Evolutionary conservation across 2,888 invertebrate genomes (phyloP).

Genomic region (Aquatica leii): DNA sequence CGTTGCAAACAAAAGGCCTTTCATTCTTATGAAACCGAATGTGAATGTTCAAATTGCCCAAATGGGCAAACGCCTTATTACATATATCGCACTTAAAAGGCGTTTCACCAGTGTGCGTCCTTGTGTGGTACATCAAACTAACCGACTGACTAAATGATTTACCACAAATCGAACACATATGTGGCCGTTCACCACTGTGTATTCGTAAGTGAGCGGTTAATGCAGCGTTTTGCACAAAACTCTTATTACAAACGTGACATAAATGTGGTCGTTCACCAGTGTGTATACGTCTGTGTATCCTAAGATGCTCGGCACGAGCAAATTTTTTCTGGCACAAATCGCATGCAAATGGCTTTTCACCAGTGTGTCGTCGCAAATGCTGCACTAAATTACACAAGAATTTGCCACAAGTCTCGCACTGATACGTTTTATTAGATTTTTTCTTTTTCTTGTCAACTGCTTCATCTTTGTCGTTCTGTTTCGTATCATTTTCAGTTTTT

Average conservation of each 20-base stretch:
- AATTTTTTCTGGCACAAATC: slow-evolving; percentile 49
- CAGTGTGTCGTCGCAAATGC: slow-evolving; percentile 47
- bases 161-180: slow-evolving; percentile 35
- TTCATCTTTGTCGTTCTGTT: background rate
- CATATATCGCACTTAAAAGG: slow-evolving; percentile 48
- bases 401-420: slow-evolving; percentile 50
- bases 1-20: slow-evolving; percentile 47
- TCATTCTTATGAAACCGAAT: slow-evolving; percentile 52
- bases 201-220: slow-evolving; percentile 28
- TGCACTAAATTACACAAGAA: slow-evolving; percentile 46
- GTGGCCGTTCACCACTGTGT: slow-evolving; percentile 32
- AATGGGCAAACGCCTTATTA: slow-evolving; percentile 47
- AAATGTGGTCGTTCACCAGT: slow-evolving; percentile 46
- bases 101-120: slow-evolving; percentile 49
- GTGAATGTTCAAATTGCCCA: slow-evolving; percentile 51
- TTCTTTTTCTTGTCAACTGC: slow-evolving; percentile 6
- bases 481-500: background rate
- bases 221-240: slow-evolving; percentile 27
- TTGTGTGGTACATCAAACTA: slow-evolving; percentile 36
- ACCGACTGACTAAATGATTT: slow-evolving; percentile 25
- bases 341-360: slow-evolving; percentile 48
- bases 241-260: slow-evolving; percentile 32
- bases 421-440: slow-evolving; percentile 23
- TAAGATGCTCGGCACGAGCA: slow-evolving; percentile 47
- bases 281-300: slow-evolving; percentile 50